Evolutionary conservation across 2,797 vertebrate species (phyloP).

Genomic region (Hylomyscus alleni): DNA sequence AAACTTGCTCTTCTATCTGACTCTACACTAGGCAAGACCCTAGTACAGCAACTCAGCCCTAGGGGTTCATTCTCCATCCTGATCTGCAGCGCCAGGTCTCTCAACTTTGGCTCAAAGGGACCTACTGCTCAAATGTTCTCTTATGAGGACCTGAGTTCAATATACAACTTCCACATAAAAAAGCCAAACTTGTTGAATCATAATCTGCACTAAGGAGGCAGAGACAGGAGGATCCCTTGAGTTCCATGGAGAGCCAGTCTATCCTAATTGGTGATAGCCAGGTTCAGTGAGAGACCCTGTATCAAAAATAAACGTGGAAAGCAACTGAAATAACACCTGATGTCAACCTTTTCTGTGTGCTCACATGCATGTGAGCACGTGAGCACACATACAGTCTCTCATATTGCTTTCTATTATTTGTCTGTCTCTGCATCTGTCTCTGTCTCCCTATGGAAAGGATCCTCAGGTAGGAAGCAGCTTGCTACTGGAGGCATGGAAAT

Average conservation of each 20-base stretch:
- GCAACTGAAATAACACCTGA: not conserved
- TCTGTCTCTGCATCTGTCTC: not conserved
- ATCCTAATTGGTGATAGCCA: not conserved
- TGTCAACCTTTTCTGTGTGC: not conserved
- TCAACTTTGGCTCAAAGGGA: not conserved
- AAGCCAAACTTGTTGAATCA: not conserved
- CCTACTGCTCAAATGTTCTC: not conserved
- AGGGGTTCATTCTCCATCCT: not conserved
- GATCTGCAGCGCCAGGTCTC: not conserved
- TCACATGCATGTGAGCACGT: not conserved
- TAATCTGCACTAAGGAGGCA: not conserved
- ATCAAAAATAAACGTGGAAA: not conserved
- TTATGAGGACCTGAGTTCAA: not conserved
- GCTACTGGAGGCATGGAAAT: not conserved
- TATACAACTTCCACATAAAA: not conserved
- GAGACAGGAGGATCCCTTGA: not conserved
- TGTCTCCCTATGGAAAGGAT: not conserved
- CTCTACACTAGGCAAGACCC: not conserved
- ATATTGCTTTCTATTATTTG: not conserved
- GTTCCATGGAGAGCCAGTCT: not conserved
- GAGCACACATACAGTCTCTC: not conserved
- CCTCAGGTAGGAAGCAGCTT: not conserved
- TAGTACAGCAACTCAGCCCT: not conserved
- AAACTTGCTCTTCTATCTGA: not conserved
- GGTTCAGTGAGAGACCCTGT: not conserved